Evolutionary conservation across 2,113 vertebrate species (phyloP).

Genomic region (Acanthisitta chloris): DNA sequence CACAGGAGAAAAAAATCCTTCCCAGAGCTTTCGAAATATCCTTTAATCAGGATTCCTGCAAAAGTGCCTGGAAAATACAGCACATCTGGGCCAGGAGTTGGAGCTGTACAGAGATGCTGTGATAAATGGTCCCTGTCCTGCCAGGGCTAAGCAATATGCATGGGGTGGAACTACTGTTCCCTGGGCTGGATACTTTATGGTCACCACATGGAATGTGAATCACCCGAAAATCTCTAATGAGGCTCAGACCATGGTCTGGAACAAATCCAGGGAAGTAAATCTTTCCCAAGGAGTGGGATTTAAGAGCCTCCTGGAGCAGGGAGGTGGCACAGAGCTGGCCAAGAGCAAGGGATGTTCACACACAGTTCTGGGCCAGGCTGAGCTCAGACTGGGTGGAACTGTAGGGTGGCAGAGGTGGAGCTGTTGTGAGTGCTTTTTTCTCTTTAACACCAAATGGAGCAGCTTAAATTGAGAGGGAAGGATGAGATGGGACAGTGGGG

Average conservation of each 20-base stretch:
- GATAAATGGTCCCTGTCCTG: not conserved
- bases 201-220: not conserved
- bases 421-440: not conserved
- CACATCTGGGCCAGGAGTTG: not conserved
- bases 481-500: not conserved
- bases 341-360: not conserved
- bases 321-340: not conserved
- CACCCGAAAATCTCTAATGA: not conserved
- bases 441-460: not conserved
- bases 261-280: not conserved
- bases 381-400: rapidly evolving
- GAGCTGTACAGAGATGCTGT: rapidly evolving
- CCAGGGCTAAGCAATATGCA: not conserved
- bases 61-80: rapidly evolving
- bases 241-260: not conserved
- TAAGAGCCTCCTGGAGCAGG: not conserved
- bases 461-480: not conserved
- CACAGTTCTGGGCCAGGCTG: rapidly evolving
- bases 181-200: not conserved
- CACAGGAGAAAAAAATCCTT: not conserved
- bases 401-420: not conserved
- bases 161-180: not conserved
- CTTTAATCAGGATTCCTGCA: not conserved
- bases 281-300: not conserved
- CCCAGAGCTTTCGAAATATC: not conserved